A percentile compares a stretch with the other conserved stretches of the same genome.
Evolutionary conservation across 2,888 invertebrate genomes (phyloP).

Genomic region (Temnothorax ravouxi): DNA sequence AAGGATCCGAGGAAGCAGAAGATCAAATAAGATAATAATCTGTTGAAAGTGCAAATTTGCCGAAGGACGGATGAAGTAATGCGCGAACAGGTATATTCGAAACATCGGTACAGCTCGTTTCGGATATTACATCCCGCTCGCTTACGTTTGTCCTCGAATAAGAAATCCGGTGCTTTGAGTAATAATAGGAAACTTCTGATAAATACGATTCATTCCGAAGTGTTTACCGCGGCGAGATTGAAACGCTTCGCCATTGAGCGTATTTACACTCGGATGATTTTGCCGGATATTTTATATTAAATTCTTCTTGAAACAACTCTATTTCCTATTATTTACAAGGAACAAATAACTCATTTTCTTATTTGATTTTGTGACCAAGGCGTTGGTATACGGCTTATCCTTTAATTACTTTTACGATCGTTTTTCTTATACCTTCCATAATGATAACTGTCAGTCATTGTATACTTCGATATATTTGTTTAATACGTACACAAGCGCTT

Average conservation of each 20-base stretch:
- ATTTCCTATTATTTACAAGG: constrained; percentile 61
- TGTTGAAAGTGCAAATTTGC: constrained; percentile 50
- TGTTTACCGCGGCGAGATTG: constrained; percentile 63
- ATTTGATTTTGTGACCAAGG: constrained; percentile 38
- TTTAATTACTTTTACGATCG: constrained; percentile 60
- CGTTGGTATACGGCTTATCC: constrained; percentile 59
- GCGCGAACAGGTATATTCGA: background rate
- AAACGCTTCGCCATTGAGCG: constrained; percentile 43
- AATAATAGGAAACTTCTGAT: constrained; percentile 66
- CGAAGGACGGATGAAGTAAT: constrained; percentile 16
- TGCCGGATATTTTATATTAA: constrained; percentile 69
- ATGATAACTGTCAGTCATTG: background rate
- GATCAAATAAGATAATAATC: constrained; percentile 60
- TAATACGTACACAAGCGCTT: too few relatives aligned
- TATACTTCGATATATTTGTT: background rate
- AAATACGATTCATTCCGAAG: constrained; percentile 69
- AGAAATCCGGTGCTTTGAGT: constrained; percentile 43
- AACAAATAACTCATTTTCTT: constrained; percentile 54
- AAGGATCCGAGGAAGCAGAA: background rate
- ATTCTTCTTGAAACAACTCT: constrained; percentile 55
- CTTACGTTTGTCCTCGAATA: constrained; percentile 5
- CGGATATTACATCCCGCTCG: constrained; percentile 22
- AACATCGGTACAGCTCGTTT: background rate
- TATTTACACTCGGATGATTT: constrained; percentile 64
- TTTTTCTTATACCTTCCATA: constrained; percentile 37